These are phyloP conservation scores for Oscheius sp. DNA, from an alignment of 2,888 invertebrate genomes.

Conservation along the genomic window DNA sequence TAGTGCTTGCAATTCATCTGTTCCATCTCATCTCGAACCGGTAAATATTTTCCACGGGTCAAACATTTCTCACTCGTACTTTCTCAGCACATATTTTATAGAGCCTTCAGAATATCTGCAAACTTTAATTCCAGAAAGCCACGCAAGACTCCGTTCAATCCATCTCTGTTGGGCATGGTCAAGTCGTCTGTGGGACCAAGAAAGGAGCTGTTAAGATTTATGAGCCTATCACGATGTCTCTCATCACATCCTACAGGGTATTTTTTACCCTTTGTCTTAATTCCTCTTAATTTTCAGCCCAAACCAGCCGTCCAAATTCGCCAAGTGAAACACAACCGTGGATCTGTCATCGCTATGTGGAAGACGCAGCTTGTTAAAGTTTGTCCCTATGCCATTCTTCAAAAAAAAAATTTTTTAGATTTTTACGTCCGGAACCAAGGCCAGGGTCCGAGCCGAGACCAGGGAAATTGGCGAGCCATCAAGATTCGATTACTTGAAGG, in stretches of 20 bases:
- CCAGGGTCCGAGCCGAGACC: slow-evolving; percentile 4
- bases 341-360: slow-evolving; percentile 31
- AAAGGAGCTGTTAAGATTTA: slow-evolving; percentile 27
- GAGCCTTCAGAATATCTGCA: too few species aligned
- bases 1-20: too few species aligned
- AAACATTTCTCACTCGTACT: not conserved
- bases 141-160: slow-evolving; percentile 2
- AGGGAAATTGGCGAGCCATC: slow-evolving; percentile 27
- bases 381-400: not conserved
- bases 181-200: slow-evolving; percentile 28
- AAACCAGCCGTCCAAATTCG: slow-evolving; percentile 14
- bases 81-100: too few species aligned
- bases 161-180: slow-evolving; percentile 26
- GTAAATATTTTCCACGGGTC: not conserved
- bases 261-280: not conserved
- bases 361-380: slow-evolving; percentile 13
- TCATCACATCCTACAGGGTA: slow-evolving; percentile 15
- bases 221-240: slow-evolving; percentile 1
- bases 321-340: slow-evolving; percentile 33
- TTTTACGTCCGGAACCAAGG: slow-evolving; percentile 18
- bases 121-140: slow-evolving; percentile 12
- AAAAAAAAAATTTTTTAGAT: slow-evolving; percentile 2
- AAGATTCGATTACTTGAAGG: slow-evolving; percentile 37
- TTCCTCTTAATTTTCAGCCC: not conserved
- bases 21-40: not conserved